These are phyloP conservation scores for Oreonectes daqikongensis DNA, from an alignment of 2,797 vertebrate species.

Conservation along the genomic window DNA sequence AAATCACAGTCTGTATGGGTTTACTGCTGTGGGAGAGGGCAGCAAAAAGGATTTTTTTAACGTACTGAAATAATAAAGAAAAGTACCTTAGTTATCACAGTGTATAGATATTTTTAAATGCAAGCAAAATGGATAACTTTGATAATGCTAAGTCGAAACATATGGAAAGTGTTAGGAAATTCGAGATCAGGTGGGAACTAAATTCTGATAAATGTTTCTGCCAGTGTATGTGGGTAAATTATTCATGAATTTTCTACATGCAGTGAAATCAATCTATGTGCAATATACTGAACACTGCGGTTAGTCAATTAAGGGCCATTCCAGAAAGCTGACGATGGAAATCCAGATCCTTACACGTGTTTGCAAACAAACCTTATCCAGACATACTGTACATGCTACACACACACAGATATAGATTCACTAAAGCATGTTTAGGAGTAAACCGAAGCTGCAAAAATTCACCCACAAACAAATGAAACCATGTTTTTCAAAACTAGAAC, in stretches of 20 bases:
- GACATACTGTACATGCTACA: background rate
- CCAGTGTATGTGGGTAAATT: slow-evolving; percentile 30
- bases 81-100: too few relatives aligned
- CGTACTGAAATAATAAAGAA: too few relatives aligned
- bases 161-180: background rate
- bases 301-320: slow-evolving; percentile 23
- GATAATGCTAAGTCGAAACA: background rate
- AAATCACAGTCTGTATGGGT: background rate
- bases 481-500: slow-evolving; percentile 69
- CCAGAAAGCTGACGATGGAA: slow-evolving; percentile 25
- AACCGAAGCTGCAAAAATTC: background rate
- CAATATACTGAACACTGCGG: slow-evolving; percentile 34
- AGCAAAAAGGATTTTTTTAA: background rate
- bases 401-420: slow-evolving; percentile 25
- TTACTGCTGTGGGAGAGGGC: too few relatives aligned
- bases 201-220: slow-evolving; percentile 51
- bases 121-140: background rate
- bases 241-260: slow-evolving; percentile 46
- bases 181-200: slow-evolving; percentile 29
- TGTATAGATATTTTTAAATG: background rate
- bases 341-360: background rate
- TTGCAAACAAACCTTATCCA: background rate
- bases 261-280: slow-evolving; percentile 42
- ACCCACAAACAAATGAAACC: slow-evolving; percentile 50
- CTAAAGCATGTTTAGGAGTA: background rate